Conservation (phyloP, 2,113 vertebrate species). For the Pseudopodoces humilis region DNA sequence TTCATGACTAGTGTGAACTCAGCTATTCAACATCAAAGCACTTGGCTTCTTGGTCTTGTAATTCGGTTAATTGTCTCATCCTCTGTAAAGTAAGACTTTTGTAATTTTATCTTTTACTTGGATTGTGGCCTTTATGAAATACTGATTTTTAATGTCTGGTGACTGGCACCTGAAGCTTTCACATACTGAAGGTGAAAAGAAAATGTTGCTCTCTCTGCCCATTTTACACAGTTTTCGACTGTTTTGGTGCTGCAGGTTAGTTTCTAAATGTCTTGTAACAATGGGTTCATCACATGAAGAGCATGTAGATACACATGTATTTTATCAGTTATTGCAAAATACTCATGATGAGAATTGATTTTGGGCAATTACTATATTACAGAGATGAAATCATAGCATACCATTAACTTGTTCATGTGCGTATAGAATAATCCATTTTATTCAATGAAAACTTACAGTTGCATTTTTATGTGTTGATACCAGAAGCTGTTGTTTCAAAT, state of each 20-base stretch:
- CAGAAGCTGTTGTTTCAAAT: background rate
- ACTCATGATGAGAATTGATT: background rate
- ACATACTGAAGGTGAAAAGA: background rate
- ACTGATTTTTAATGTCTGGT: background rate
- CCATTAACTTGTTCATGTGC: background rate
- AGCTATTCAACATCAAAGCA: background rate
- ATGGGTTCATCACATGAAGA: background rate
- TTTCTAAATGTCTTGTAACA: background rate
- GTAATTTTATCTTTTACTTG: background rate
- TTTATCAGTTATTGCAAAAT: background rate
- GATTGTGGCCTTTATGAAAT: background rate
- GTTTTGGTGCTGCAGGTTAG: background rate
- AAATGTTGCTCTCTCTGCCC: background rate
- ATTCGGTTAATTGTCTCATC: background rate
- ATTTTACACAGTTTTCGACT: background rate
- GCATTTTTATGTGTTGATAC: background rate
- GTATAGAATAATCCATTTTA: background rate
- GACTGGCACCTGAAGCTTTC: background rate
- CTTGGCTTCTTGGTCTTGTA: background rate
- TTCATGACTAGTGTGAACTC: background rate
- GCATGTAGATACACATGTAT: accelerated
- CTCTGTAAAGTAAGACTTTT: background rate
- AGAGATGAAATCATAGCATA: background rate
- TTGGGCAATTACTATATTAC: background rate
- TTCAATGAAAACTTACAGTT: background rate